Base-by-base conservation (phyloP, 1,140 invertebrate species). In the Meloidogyne chitwoodi region DNA sequence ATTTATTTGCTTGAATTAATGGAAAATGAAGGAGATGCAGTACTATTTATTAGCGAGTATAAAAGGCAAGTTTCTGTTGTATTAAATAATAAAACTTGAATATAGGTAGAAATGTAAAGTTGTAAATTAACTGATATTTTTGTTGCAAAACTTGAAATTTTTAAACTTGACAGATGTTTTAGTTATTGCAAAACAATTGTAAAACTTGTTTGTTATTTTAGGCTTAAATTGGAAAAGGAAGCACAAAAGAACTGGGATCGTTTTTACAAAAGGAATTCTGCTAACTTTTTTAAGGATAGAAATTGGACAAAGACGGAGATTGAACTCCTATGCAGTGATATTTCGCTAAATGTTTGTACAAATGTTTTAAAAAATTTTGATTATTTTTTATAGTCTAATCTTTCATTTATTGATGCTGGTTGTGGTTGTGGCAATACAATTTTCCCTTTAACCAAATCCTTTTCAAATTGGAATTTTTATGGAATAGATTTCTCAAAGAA, bases 361-460 rank as follows among this genome's bases (percentile, higher is more conserved):
- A n/a, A n/a, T n/a, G n/a, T n/a, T 62, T 31, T n/a, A 44, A 48
- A 19, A 70, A 11, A 24, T 64, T 70, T 26, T 24, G 1, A 11
- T 48, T 64, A 34, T 67, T 16, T 62, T 68, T 16, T 26, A n/a
- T 79, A 85, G 84, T 41, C 74, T 27, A 64, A 69, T 16, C 62
- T 83, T 70, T 86, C 89, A 2, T 89, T 92, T 38, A 88, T 97
- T 11, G 95, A 99, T 89, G 91, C 97, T 27, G 96, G 96, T 0
- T 98, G 96, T 89, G 96, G 96, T 6, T 95, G 97, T 67, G 96
- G 96, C 0, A 98, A 99, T 89, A 93, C 98, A 84, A 90, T 98
- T 67, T 98, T 93, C 89, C 96, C 96, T 0, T 86, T 99, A 56
- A 85, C 97, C 3, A 91, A 94, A 86, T 93, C 93, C 83, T 91